Base-by-base conservation (phyloP, 2,113 vertebrate species). In the Cavia aperea region DNA sequence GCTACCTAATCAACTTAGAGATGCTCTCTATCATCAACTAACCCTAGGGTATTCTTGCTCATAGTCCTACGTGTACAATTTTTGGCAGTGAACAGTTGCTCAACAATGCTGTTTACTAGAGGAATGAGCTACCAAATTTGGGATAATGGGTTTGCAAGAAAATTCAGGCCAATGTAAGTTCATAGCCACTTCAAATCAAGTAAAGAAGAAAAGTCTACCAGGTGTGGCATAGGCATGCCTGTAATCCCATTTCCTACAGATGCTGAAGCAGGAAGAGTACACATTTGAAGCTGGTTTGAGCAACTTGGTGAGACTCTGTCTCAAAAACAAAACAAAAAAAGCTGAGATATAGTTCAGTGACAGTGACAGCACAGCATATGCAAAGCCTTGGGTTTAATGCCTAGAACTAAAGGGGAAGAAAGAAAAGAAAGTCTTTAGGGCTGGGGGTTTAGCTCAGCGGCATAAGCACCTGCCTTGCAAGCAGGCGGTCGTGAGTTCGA, bases 181-280 rank as follows among this genome's bases (percentile, higher is more conserved):
- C n/a, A 86, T 0, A 15, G 63, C n/a, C 60, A 95, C 31, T 39
- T 95, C 79, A 70, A 95, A 93, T 11, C 43, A 21, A 93, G 31
- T 1, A 54, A 39, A 63, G 29, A 26, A 86, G 49, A 13, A 16
- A 62, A 93, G 14, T 18, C 46, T 31, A 43, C 73, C 26, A 77
- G 73, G 13, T 12, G 6, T 29, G 73, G 12, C 13, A 54, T 26
- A 77, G 49, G 73, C 26, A 77, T 5, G 31, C 73, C 46, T 49
- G 14, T 51, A 51, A 77, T 51, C 21, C 14, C 39, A 73, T 46
- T 39, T 46, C 24, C 72, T 73, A 73, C 43, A 2, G 72, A 73
- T 46, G 39, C 2, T 73, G 70, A 73, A 73, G 23, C 39, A 73
- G 26, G 73, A 49, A 11, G 43, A 73, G 12, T 43, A 2, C 39